Conservation (phyloP, 2,113 vertebrate species). For the Chlorocebus sabaeus region DNA sequence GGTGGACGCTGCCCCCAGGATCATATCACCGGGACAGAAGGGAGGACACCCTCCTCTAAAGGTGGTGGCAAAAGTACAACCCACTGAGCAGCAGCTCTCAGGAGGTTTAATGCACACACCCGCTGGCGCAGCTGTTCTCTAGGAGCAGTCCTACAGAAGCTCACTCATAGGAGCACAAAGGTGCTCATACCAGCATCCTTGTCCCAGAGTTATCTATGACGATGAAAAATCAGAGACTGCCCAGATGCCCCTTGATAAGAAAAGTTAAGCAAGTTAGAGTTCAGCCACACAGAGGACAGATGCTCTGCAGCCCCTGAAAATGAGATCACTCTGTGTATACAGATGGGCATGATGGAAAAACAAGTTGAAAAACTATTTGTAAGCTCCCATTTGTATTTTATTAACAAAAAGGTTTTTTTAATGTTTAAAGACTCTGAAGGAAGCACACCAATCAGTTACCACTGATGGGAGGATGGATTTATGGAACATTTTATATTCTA, state of each 20-base stretch:
- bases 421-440: not conserved
- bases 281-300: not conserved
- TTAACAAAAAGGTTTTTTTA: not conserved
- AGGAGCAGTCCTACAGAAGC: not conserved
- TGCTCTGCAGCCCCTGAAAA: not conserved
- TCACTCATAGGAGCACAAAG: rapidly evolving
- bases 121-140: rapidly evolving
- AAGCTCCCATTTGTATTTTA: not conserved
- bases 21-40: not conserved
- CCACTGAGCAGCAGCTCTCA: rapidly evolving
- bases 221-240: not conserved
- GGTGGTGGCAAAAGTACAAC: rapidly evolving
- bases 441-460: not conserved
- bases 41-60: not conserved
- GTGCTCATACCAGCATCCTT: not conserved
- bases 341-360: rapidly evolving
- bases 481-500: not conserved
- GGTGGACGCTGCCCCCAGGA: not conserved
- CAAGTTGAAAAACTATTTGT: not conserved
- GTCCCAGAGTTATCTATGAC: not conserved
- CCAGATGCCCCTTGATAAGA: not conserved
- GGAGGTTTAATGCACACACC: rapidly evolving
- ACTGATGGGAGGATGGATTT: not conserved
- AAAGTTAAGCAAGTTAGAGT: not conserved
- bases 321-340: rapidly evolving